Evolutionary conservation across 2,113 vertebrate species (phyloP), one percentile per base, ranked within the genome.

Genomic region (Ornithorhynchus anatinus): DNA sequence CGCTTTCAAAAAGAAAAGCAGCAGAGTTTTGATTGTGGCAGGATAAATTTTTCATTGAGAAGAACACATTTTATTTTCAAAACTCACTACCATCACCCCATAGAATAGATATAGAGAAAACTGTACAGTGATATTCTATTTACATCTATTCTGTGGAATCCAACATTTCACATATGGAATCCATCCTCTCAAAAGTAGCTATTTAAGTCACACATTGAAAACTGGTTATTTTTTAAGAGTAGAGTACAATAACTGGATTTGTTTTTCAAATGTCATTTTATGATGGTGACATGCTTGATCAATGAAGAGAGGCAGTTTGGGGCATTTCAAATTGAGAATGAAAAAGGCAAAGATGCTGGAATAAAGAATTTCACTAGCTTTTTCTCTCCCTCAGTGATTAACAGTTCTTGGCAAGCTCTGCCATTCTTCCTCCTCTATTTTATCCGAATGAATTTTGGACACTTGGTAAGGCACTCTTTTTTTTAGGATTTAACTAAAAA

Each of bases 381-480:
- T 59, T 77, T 67, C 69, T 54, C 45, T 74, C 73, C 52, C 19
- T n/a, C n/a, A n/a, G n/a, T n/a, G n/a, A n/a, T n/a, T n/a, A n/a
- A n/a, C n/a, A n/a, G n/a, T n/a, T n/a, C n/a, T n/a, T n/a, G n/a
- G n/a, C n/a, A n/a, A n/a, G n/a, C n/a, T n/a, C n/a, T n/a, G n/a
- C n/a, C n/a, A n/a, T n/a, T n/a, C n/a, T n/a, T n/a, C n/a, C n/a
- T n/a, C n/a, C n/a, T n/a, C n/a, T n/a, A n/a, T n/a, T n/a, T n/a
- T n/a, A n/a, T n/a, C n/a, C n/a, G n/a, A n/a, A 36, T 57, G 66
- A 79, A 81, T 79, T 67, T 47, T 60, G 79, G 70, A 72, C 44
- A 45, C 72, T 77, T 70, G 57, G 78, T 72, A 84, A 87, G 86
- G 86, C 83, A 87, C 86, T 88, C 83, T 70, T 63, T 77, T 60